Evolutionary conservation across 2,888 invertebrate species (phyloP), one percentile per base, ranked within the genome.

Genomic region (Plebejus melissa): DNA sequence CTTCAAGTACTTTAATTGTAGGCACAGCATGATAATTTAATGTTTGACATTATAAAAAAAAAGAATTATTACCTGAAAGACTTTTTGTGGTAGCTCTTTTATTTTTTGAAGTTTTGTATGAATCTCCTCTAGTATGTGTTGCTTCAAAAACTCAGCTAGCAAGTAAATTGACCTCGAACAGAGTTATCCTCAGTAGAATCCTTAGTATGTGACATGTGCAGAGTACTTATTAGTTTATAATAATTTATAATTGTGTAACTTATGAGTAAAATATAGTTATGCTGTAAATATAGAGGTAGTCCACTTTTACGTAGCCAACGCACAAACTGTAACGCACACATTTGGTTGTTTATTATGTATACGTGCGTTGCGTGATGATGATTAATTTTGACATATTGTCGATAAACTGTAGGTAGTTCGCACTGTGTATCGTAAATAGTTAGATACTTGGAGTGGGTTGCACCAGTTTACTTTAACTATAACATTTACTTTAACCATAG

Each of bases 161-260:
- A 76, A 77, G 71, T 75, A 77, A 76, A 75, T 78, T 76, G 78
- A 79, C 75, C 69, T 78, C 75, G 77, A 76, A 77, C 75, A 76
- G 76, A 76, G 74, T 76, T 84, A 85, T 88, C 90, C 90, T 90
- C 90, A 87, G 83, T 83, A 84, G 84, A 82, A 83, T 82, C 80
- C 86, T 83, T 85, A 87, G 84, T 81, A 88, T 90, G 88, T 91
- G 89, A 90, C 88, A 87, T 87, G 92, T 91, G 93, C 93, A 93
- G 91, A 91, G 93, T 93, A 93, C 93, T 93, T 93, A 93, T 88
- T 93, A 93, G 93, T 86, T 86, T 89, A 89, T 91, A 92, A 90
- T 93, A 92, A 93, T 93, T 93, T 93, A 93, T 93, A 88, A 86
- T 85, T 88, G 87, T 84, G 82, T 90, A 90, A 89, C 83, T 86